These are phyloP conservation scores for Rotaria magnacalcarata DNA, from an alignment of 2,888 invertebrate species.

Conservation along the genomic window DNA sequence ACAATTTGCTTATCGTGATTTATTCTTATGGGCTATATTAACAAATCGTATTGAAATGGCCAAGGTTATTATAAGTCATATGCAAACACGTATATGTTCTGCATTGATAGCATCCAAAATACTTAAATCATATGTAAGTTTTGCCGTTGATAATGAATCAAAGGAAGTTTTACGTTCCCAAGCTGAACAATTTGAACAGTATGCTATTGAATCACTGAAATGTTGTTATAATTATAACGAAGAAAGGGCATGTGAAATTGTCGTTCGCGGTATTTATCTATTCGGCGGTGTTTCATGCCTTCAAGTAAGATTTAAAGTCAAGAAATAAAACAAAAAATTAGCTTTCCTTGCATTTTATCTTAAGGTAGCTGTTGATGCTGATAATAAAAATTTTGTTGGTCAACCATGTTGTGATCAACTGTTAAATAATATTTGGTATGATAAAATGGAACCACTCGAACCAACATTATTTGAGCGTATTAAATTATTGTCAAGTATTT, in stretches of 20 bases:
- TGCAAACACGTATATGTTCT: slow-evolving; percentile 42
- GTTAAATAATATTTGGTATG: slow-evolving; percentile 8
- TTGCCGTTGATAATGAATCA: neutral
- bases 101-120: slow-evolving; percentile 14
- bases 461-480: neutral
- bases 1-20: slow-evolving; percentile 49
- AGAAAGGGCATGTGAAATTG: neutral
- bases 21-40: slow-evolving; percentile 57
- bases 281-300: slow-evolving; percentile 31
- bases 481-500: neutral
- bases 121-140: neutral
- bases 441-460: neutral
- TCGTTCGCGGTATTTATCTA: neutral
- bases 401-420: slow-evolving; percentile 32
- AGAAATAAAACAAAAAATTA: neutral
- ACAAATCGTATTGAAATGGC: slow-evolving; percentile 55
- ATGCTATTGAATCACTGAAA: neutral
- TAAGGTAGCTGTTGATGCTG: slow-evolving; percentile 25
- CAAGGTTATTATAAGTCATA: slow-evolving; percentile 51
- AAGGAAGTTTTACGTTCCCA: neutral
- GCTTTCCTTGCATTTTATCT: neutral
- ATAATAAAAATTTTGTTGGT: slow-evolving; percentile 20
- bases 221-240: slow-evolving; percentile 17
- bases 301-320: neutral
- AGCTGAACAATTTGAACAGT: neutral